These are phyloP conservation scores for Chromoteleia sp. DNA, from an alignment of 2,888 invertebrate genomes.

Conservation along the genomic window DNA sequence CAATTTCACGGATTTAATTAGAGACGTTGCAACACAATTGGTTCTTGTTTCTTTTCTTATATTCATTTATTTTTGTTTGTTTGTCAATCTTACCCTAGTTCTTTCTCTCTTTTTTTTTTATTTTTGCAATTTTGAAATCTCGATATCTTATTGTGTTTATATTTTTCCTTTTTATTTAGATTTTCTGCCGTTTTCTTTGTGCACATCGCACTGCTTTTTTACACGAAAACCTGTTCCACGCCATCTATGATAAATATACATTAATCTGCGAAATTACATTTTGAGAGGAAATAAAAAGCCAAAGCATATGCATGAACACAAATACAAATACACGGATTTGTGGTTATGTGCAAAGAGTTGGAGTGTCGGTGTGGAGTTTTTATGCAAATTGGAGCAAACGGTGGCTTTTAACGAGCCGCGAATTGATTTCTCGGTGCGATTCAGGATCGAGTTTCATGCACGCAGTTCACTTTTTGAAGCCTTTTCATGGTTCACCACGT, in stretches of 20 bases:
- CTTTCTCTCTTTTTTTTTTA: background rate
- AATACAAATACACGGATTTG: background rate
- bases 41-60: background rate
- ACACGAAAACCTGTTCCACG: background rate
- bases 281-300: background rate
- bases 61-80: background rate
- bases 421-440: constrained; percentile 1
- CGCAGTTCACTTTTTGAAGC: background rate
- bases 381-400: constrained; percentile 7
- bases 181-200: background rate
- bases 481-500: background rate
- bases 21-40: background rate
- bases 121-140: too few relatives aligned
- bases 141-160: too few relatives aligned
- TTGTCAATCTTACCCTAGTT: background rate
- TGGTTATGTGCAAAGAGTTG: background rate
- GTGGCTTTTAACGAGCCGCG: background rate
- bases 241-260: background rate
- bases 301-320: background rate
- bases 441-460: background rate
- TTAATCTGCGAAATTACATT: background rate
- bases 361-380: background rate
- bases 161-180: too few relatives aligned
- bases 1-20: background rate
- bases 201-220: background rate